Evolutionary conservation across 2,113 vertebrate species (phyloP), one percentile per base, ranked within the genome.

Genomic region (Erythrocebus patas): DNA sequence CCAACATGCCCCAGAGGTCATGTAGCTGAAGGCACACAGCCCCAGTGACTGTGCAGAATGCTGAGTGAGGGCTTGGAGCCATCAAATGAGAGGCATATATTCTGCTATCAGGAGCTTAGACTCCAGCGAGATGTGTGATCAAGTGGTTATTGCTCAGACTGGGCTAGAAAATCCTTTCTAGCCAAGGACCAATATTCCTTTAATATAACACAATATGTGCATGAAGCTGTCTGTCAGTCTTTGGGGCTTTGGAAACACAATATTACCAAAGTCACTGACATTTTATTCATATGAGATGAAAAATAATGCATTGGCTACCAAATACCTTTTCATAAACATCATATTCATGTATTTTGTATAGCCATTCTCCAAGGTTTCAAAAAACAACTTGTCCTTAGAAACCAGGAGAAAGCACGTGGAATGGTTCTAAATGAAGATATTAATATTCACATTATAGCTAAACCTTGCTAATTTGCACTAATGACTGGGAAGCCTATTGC

Each of bases 371-470:
- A 82, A 96, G 68, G 45, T 89, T 96, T 86, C 68, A 79, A 95
- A 92, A 72, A 43, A 32, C 38, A 85, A 30, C 64, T 93, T 96
- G 85, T 96, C 92, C 81, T 97, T 88, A 95, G 90, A 95, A 97
- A 91, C 68, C 22, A 86, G 61, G 90, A 64, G 76, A 96, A 50
- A 73, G 64, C 79, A 87, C 14, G 32, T 97, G 94, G 43, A 96
- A 93, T 92, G 78, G 82, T 97, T 98, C 72, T 93, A 95, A 97
- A 98, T 93, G 93, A 98, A 97, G 96, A 97, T 95, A 98, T 98
- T 96, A 98, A 98, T 98, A 98, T 97, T 98, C 97, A 96, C 79
- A 90, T 96, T 96, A 97, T 96, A 97, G 95, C 94, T 93, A 98
- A 97, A 96, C 89, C 97, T 97, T 83, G 78, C 89, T 98, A 98